A percentile compares a stretch with the other conserved stretches of the same genome.
Evolutionary conservation across 2,888 invertebrate genomes (phyloP).

Genomic region (Sinopyrophorus schimmeli): DNA sequence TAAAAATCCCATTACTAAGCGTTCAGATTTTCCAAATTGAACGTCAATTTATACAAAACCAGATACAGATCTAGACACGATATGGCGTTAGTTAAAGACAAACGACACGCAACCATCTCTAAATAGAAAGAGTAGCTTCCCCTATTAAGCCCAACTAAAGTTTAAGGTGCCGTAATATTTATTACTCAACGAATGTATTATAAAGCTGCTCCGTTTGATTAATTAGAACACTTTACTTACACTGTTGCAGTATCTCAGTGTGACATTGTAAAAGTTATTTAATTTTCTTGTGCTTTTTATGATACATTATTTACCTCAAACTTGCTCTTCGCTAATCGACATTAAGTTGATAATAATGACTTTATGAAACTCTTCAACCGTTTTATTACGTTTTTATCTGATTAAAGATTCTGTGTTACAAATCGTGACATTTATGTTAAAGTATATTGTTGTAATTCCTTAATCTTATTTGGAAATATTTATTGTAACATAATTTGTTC

Average conservation of each 20-base stretch:
- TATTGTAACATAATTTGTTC: no score
- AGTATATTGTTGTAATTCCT: no score
- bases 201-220: constrained; percentile 15
- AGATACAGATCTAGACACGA: constrained; percentile 21
- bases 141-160: constrained; percentile 14
- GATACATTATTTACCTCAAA: no score
- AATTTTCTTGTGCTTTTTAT: neutral
- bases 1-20: constrained; percentile 23
- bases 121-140: constrained; percentile 9
- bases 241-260: constrained; percentile 9
- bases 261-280: constrained; percentile 5
- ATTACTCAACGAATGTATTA: constrained; percentile 17
- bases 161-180: constrained; percentile 19
- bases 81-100: constrained; percentile 3
- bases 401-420: no score
- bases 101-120: constrained; percentile 16
- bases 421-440: no score
- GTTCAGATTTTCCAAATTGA: constrained; percentile 19
- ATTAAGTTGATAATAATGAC: no score
- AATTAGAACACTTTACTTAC: constrained; percentile 15
- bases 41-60: constrained; percentile 20
- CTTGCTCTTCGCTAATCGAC: no score
- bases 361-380: no score
- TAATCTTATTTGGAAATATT: no score
- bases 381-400: no score